Evolutionary conservation across 2,888 invertebrate species (phyloP).

Genomic region (Lycaena phlaeas): DNA sequence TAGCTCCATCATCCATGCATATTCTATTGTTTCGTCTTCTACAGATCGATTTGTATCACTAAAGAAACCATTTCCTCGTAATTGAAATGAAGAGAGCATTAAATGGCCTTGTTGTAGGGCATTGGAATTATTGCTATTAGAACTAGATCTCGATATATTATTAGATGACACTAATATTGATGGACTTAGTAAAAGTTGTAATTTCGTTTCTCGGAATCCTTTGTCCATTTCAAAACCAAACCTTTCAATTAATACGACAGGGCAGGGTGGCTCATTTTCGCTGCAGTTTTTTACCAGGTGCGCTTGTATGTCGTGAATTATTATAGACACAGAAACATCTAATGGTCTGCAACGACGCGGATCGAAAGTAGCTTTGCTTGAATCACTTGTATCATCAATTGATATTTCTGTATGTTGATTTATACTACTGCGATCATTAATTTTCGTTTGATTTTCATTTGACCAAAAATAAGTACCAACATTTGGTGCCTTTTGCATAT

Average conservation of each 20-base stretch:
- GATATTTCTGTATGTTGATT: conserved; percentile 69
- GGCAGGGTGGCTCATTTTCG: conserved; percentile 92
- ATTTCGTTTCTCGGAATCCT: conserved; percentile 89
- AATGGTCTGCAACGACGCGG: conserved; percentile 90
- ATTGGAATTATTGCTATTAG: conserved; percentile 36
- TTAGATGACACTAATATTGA: conserved; percentile 87
- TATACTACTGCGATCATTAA: conserved; percentile 52
- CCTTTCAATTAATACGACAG: conserved; percentile 88
- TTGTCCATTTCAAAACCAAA: conserved; percentile 99
- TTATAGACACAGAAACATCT: conserved; percentile 92
- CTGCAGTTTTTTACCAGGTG: conserved; percentile 95
- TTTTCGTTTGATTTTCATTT: conserved; percentile 47
- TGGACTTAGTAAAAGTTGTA: conserved; percentile 92
- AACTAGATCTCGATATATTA: conserved; percentile 76
- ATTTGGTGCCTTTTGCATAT: conserved; percentile 83
- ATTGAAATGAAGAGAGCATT: conserved; percentile 87
- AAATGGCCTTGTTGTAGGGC: conserved; percentile 86
- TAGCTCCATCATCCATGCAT: conserved; percentile 96
- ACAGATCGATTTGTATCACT: conserved; percentile 91
- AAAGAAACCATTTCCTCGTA: conserved; percentile 97
- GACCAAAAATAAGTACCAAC: conserved; percentile 52
- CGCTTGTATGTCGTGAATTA: conserved; percentile 95
- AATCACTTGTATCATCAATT: conserved; percentile 77
- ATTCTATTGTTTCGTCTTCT: conserved; percentile 96
- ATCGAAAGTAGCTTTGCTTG: conserved; percentile 80